Evolutionary conservation across 2,888 invertebrate genomes (phyloP), one percentile per base, ranked within the genome.

Genomic region (Leptopterna dolabrata): DNA sequence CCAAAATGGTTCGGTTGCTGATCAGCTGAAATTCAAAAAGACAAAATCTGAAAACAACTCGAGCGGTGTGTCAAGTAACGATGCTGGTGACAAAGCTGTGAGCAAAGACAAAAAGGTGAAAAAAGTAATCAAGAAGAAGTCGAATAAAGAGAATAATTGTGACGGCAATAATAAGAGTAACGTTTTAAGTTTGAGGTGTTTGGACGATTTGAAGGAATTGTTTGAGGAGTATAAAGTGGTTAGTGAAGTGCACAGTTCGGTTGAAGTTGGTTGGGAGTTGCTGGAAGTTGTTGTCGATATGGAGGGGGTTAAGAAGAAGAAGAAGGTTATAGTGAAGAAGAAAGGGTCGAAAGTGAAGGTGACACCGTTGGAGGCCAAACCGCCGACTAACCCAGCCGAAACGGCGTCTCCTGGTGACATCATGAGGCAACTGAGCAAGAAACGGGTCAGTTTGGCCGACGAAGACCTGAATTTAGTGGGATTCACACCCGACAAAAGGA

Each of bases 311-410:
- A 89, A 87, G 81, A 88, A 88, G 81, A 88, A 88, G 85, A 89
- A 89, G 87, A 89, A 89, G 73, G 88, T 88, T n/a, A 88, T 89
- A 0, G 87, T 89, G 16, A 88, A 88, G 51, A 89, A 87, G 43
- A 89, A 89, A 41, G 86, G 86, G 27, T 83, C 86, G 6, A 88
- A 88, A 55, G 78, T 88, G 14, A 88, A 88, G 43, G 78, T 86
- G 29, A 89, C 83, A 0, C 88, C 88, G 3, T 30, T 86, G 51
- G 88, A 88, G 30, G 88, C 76, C 27, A 87, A 87, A 51, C 84
- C 87, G 0, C 87, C 87, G 3, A 41, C 70, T 7, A 81, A 81
- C 27, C 55, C 71, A 14, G 47, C 76, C 7, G 87, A 87, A 16
- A 88, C 63, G 0, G 87, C 89, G 16, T 86, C 71, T 76, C 47